Conservation (phyloP, 2,113 vertebrate species). For the Prinia subflava region DNA sequence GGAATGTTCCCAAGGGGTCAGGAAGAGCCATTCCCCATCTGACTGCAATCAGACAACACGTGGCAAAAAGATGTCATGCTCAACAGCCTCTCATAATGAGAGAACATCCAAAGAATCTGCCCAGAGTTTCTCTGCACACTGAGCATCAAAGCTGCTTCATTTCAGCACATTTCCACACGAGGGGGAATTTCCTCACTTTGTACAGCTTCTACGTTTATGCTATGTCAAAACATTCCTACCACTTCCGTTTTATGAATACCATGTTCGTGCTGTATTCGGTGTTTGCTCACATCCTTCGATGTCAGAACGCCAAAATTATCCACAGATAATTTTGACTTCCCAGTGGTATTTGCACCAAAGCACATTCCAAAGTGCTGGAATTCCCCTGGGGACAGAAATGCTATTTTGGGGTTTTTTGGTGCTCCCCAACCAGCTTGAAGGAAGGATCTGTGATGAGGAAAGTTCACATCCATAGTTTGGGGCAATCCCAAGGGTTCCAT, state of each 20-base stretch:
- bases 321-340: background rate
- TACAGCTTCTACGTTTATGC: background rate
- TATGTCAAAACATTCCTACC: background rate
- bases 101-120: background rate
- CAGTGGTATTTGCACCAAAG: background rate
- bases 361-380: background rate
- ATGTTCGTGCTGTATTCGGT: accelerated
- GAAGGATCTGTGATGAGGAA: background rate
- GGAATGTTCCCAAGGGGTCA: accelerated
- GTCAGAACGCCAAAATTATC: accelerated
- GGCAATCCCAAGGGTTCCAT: background rate
- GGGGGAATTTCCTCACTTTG: background rate
- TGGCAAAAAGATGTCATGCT: background rate
- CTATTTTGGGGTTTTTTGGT: background rate
- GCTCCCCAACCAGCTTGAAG: background rate
- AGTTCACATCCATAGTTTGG: background rate
- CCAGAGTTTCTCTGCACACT: background rate
- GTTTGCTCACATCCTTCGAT: background rate
- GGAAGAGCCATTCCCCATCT: background rate
- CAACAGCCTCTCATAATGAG: background rate
- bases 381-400: background rate
- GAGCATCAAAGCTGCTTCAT: background rate
- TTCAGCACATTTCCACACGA: background rate
- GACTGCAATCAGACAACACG: background rate
- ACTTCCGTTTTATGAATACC: background rate